These are phyloP conservation scores for Nemapogon koenigi DNA, from an alignment of 2,888 invertebrate species.

Conservation along the genomic window DNA sequence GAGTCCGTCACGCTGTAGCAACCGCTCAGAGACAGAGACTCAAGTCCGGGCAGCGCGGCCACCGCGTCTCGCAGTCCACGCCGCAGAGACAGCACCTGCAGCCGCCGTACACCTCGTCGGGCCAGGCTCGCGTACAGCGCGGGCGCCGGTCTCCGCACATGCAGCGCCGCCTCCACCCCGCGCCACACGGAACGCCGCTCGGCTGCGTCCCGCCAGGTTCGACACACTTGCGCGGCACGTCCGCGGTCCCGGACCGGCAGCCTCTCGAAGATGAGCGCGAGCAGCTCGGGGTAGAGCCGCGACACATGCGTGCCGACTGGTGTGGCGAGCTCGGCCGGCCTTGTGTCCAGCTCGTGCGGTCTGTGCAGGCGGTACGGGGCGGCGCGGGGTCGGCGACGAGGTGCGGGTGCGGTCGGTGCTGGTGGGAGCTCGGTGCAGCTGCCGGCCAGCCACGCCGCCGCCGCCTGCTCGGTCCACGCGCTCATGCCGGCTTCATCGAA, in stretches of 20 bases:
- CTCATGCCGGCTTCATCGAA: slow-evolving; percentile 47
- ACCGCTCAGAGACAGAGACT: slow-evolving; percentile 88
- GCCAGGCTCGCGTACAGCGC: slow-evolving; percentile 87
- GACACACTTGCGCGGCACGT: slow-evolving; percentile 88
- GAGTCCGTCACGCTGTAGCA: slow-evolving; percentile 93
- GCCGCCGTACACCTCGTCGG: slow-evolving; percentile 83
- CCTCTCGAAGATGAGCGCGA: slow-evolving; percentile 91
- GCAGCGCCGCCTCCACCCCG: slow-evolving; percentile 90
- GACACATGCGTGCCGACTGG: slow-evolving; percentile 78
- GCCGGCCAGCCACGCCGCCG: slow-evolving; percentile 50
- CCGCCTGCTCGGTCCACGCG: slow-evolving; percentile 58
- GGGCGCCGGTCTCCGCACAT: slow-evolving; percentile 82
- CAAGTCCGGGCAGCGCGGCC: slow-evolving; percentile 83
- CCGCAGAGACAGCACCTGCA: slow-evolving; percentile 87
- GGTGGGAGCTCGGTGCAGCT: slow-evolving; percentile 53
- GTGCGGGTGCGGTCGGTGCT: slow-evolving; percentile 41
- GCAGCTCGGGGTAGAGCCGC: slow-evolving; percentile 88
- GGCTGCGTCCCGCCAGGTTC: slow-evolving; percentile 89
- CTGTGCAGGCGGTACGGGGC: slow-evolving; percentile 73
- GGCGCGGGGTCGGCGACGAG: slow-evolving; percentile 51
- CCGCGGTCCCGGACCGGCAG: slow-evolving; percentile 89
- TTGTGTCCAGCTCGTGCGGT: slow-evolving; percentile 53
- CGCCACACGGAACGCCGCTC: slow-evolving; percentile 94
- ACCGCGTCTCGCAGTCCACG: slow-evolving; percentile 86
- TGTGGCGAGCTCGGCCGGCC: slow-evolving; percentile 41